Percentiles rank a stretch among this genome's conserved stretches.
These are phyloP conservation scores for Tenrec ecaudatus DNA, from an alignment of 2,113 vertebrate genomes.

Conservation along the genomic window DNA sequence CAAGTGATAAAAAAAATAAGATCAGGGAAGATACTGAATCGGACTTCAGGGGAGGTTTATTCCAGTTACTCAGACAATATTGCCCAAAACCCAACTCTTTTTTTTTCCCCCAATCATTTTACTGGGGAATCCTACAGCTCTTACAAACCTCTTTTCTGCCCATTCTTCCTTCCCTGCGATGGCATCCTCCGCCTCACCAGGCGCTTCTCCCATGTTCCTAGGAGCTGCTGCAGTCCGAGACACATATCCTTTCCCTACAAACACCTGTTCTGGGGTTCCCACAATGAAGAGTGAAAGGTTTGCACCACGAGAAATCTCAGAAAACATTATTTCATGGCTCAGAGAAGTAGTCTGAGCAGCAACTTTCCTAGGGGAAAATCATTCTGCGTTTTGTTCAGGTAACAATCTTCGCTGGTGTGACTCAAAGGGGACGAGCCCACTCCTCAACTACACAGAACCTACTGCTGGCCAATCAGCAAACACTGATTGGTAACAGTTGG, in stretches of 20 bases:
- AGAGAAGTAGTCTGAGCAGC: neutral
- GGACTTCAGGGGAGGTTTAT: neutral
- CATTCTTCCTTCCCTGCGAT: neutral
- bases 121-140: no score
- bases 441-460: neutral
- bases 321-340: neutral
- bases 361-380: neutral
- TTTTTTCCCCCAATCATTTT: no score
- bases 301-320: neutral
- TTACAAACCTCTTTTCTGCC: neutral
- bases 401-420: neutral
- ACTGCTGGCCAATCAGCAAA: neutral
- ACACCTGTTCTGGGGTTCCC: neutral
- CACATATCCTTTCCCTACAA: neutral
- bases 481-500: neutral
- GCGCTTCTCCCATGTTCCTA: neutral
- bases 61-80: neutral
- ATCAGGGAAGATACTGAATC: neutral
- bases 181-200: neutral
- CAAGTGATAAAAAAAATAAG: neutral
- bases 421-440: neutral
- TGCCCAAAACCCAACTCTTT: neutral
- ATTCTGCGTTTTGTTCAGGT: neutral
- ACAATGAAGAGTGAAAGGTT: neutral
- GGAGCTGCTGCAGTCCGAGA: neutral